phyloP scores from a whole-genome alignment of 2,113 vertebrate genomes.

The Phaetusa simplex region DNA sequence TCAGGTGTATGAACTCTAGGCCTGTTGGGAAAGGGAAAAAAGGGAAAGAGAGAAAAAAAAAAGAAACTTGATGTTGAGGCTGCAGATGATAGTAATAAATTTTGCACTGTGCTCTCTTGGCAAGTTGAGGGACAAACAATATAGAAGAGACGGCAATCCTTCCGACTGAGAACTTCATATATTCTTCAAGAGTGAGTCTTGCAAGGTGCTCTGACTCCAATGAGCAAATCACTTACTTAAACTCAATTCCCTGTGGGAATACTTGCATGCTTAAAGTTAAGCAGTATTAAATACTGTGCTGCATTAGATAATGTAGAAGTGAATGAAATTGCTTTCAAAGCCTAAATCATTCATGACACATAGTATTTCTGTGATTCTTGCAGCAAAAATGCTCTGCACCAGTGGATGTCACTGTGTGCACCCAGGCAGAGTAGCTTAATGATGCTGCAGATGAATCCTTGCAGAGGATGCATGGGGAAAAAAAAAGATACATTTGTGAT shows the following conservation, averaged over 20 bases:
- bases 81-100: not conserved
- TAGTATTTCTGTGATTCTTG: not conserved
- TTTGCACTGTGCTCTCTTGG: not conserved
- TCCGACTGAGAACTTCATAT: not conserved
- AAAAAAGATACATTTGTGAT: not conserved
- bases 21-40: not conserved
- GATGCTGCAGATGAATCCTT: not conserved
- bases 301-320: not conserved
- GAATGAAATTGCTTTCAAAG: not conserved
- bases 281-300: not conserved
- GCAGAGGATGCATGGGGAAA: not conserved
- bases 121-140: not conserved
- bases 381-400: not conserved
- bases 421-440: not conserved
- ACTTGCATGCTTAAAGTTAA: not conserved
- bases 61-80: not conserved
- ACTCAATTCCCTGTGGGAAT: not conserved
- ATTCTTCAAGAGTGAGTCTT: not conserved
- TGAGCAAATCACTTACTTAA: not conserved
- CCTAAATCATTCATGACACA: not conserved
- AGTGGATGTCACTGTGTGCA: constrained; percentile 49
- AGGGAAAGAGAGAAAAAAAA: not conserved
- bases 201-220: not conserved
- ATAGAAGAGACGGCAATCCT: not conserved
- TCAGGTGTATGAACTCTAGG: not conserved